These are phyloP conservation scores for Nothobranchius furzeri DNA, from an alignment of 2,113 vertebrate species.

Conservation along the genomic window DNA sequence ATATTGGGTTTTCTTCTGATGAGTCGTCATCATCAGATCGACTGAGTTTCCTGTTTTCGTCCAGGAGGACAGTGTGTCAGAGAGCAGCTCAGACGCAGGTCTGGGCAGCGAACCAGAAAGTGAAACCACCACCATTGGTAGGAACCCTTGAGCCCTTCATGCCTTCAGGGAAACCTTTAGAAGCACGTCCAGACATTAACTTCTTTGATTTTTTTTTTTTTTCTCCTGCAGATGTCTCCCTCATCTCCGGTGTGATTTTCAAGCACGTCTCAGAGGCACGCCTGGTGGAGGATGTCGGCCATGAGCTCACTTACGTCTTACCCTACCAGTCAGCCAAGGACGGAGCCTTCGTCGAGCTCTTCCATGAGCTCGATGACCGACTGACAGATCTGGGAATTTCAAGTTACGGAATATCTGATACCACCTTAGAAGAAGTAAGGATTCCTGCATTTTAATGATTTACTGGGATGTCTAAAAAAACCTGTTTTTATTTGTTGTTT, in stretches of 20 bases:
- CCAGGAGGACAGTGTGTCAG: conserved; percentile 95
- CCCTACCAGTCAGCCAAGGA: conserved; percentile 95
- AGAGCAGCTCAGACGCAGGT: conserved; percentile 97
- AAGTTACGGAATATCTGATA: conserved; percentile 97
- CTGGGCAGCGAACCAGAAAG: conserved; percentile 98
- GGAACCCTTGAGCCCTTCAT: conserved; percentile 32
- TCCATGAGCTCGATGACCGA: conserved; percentile 96
- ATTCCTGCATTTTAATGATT: not conserved
- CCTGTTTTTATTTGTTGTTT: not conserved
- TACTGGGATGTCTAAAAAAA: too few relatives aligned
- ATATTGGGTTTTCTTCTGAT: not conserved
- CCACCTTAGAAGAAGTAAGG: conserved; percentile 92
- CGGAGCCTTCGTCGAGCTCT: conserved; percentile 94
- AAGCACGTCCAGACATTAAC: not conserved
- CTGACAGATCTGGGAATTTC: conserved; percentile 95
- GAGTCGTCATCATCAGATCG: not conserved
- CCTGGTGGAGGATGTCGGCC: conserved; percentile 96
- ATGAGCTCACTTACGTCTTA: conserved; percentile 92
- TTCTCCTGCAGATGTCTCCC: conserved; percentile 86
- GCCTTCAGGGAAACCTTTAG: not conserved
- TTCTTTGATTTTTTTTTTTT: not conserved
- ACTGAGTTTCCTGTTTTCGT: conserved; percentile 23
- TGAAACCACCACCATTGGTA: conserved; percentile 96
- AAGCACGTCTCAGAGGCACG: conserved; percentile 91
- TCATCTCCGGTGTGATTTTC: conserved; percentile 94